A percentile compares a stretch with the other conserved stretches of the same genome.
These are phyloP conservation scores for Spicauda simplicius DNA, from an alignment of 2,888 invertebrate species.

Conservation along the genomic window DNA sequence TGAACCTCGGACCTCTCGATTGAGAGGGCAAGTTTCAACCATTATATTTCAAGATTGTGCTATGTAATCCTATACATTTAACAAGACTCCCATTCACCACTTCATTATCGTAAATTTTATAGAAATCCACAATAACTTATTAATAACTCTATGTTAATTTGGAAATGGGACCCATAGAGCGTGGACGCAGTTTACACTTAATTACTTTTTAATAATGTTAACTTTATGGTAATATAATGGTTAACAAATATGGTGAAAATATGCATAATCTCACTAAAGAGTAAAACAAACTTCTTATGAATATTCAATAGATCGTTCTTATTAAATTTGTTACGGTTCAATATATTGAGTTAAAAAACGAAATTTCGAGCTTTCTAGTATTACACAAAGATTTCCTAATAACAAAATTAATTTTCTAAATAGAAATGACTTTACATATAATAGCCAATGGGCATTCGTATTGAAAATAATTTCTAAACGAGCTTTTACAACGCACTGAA, in stretches of 20 bases:
- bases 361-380: background rate
- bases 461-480: too few relatives aligned
- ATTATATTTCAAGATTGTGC: too few relatives aligned
- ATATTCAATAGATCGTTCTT: conserved; percentile 19
- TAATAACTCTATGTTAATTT: conserved; percentile 21
- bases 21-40: too few relatives aligned
- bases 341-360: conserved; percentile 1
- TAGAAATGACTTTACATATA: too few relatives aligned
- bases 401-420: too few relatives aligned
- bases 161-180: conserved; percentile 21
- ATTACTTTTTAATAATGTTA: conserved; percentile 30
- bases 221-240: conserved; percentile 29
- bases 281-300: conserved; percentile 22
- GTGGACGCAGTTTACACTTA: conserved; percentile 27
- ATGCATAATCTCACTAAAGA: conserved; percentile 22
- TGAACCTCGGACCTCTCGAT: too few relatives aligned
- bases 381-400: too few relatives aligned
- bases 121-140: conserved; percentile 4
- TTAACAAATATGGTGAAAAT: conserved; percentile 29
- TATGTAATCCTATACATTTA: too few relatives aligned
- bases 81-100: background rate
- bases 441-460: too few relatives aligned
- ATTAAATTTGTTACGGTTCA: conserved; percentile 18
- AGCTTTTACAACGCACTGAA: too few relatives aligned
- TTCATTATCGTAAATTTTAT: conserved; percentile 5